Conservation (phyloP, 2,113 vertebrate genomes). For the Petroica traversi region DNA sequence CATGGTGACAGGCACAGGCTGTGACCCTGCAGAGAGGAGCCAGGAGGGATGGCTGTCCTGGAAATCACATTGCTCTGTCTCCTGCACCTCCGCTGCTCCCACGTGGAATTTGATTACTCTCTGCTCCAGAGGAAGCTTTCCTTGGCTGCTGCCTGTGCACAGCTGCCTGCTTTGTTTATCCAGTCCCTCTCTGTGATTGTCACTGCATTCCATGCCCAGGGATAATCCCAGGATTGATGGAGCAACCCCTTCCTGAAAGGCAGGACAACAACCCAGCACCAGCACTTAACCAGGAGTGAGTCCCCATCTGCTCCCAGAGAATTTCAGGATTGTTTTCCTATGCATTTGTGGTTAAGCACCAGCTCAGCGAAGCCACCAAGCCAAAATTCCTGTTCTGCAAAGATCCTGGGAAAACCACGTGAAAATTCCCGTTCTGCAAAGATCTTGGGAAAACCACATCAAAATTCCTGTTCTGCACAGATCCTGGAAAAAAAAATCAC, state of each 20-base stretch:
- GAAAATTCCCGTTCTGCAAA: not conserved
- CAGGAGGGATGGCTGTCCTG: not conserved
- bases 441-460: not conserved
- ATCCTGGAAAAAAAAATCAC: not conserved
- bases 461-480: not conserved
- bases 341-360: not conserved
- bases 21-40: not conserved
- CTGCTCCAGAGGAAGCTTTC: not conserved
- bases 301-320: not conserved
- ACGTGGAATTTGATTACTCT: not conserved
- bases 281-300: not conserved
- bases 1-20: rapidly evolving
- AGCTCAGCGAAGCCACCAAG: rapidly evolving
- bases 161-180: not conserved
- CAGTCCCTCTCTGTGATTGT: not conserved
- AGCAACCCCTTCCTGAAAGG: not conserved
- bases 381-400: not conserved
- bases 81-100: not conserved
- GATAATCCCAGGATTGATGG: not conserved
- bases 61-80: not conserved
- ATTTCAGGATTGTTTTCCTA: not conserved
- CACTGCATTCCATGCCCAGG: not conserved
- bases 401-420: not conserved
- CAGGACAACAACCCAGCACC: rapidly evolving
- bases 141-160: not conserved